Percentiles rank a stretch among this genome's conserved stretches.
Evolutionary conservation across 2,888 invertebrate genomes (phyloP).

Genomic region (Diaprepes abbreviatus): DNA sequence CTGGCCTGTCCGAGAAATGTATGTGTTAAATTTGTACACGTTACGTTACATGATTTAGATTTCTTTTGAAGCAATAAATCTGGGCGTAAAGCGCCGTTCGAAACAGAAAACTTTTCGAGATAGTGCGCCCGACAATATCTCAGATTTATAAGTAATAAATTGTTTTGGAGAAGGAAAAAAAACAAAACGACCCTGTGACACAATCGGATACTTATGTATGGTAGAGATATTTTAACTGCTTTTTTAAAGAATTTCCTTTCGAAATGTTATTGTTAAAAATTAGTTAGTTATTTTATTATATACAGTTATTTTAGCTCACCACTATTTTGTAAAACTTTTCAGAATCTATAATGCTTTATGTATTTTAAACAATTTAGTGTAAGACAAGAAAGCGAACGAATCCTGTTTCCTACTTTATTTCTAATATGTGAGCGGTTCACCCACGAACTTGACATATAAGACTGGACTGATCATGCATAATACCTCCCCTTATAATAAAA

Average conservation of each 20-base stretch:
- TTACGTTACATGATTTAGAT: constrained; percentile 48
- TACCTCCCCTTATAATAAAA: no score
- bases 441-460: no score
- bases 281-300: no score
- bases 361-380: no score
- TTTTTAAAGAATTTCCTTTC: not conserved
- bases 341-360: no score
- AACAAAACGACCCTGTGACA: constrained; percentile 25
- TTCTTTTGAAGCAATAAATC: constrained; percentile 48
- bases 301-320: no score
- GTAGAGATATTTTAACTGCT: not conserved
- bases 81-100: constrained; percentile 42
- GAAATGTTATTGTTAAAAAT: no score
- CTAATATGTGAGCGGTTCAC: no score
- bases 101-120: constrained; percentile 49
- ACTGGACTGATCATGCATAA: no score
- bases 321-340: no score
- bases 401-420: no score
- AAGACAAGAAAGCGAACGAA: no score
- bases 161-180: constrained; percentile 44
- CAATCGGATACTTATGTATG: constrained; percentile 9
- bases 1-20: constrained; percentile 48
- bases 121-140: constrained; percentile 48
- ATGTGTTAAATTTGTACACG: constrained; percentile 51
- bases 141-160: constrained; percentile 48